phyloP scores from a whole-genome alignment of 2,797 vertebrate genomes.

The Rhabdophis nuchalis region DNA sequence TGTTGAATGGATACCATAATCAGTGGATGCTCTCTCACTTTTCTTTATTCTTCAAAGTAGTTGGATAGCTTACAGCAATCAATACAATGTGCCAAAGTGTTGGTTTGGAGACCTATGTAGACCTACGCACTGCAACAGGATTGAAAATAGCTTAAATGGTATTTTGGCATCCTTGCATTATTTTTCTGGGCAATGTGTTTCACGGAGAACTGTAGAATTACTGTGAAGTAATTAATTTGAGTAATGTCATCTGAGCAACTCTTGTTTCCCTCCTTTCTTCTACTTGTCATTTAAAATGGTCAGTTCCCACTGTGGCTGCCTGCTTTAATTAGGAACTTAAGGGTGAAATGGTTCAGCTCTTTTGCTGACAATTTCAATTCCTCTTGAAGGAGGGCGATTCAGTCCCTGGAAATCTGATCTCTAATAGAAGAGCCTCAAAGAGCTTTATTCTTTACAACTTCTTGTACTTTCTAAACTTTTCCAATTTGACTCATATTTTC shows the following conservation, averaged over 20 bases:
- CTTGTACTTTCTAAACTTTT: conserved; percentile 48
- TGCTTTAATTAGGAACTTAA: conserved; percentile 58
- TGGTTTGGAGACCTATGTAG: neutral
- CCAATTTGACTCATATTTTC: conserved; percentile 52
- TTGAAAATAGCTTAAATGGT: neutral
- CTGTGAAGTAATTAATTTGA: conserved; percentile 21
- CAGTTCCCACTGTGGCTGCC: conserved; percentile 37
- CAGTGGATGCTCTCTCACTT: neutral
- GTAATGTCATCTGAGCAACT: conserved; percentile 29
- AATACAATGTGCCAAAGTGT: neutral
- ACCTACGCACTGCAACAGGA: neutral
- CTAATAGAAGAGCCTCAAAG: conserved; percentile 42
- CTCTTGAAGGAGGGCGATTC: conserved; percentile 57
- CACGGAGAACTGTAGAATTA: conserved; percentile 4
- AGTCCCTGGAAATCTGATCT: conserved; percentile 56
- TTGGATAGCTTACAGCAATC: neutral
- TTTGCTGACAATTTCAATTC: conserved; percentile 54
- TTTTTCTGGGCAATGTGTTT: neutral
- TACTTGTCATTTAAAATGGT: conserved; percentile 44
- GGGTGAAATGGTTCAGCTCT: conserved; percentile 55
- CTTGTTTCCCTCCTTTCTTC: conserved; percentile 32
- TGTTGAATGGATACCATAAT: neutral
- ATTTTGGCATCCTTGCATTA: neutral
- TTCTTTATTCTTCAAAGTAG: neutral
- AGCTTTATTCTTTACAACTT: conserved; percentile 54